Evolutionary conservation across 1,140 invertebrate species (phyloP), one percentile per base, ranked within the genome.

Genomic region (Elymnias hypermnestra): DNA sequence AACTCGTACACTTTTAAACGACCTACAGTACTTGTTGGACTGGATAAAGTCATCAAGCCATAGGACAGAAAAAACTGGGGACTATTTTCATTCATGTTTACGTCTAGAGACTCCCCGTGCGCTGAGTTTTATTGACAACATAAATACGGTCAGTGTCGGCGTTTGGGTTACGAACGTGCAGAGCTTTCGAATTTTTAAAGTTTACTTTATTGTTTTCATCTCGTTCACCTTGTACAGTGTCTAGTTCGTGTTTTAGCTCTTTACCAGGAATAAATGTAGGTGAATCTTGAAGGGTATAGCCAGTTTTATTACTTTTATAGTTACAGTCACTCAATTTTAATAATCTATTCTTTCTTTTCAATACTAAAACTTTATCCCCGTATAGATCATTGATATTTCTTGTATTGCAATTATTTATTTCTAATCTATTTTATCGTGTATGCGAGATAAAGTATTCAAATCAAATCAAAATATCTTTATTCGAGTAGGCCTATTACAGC

Each of bases 41-140:
- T 48, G 44, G 45, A 57, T 57, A 43, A 43, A 57, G 55, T 23
- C 44, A 53, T 57, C 50, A 53, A 53, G 41, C 25, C 31, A 35
- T n/a, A 29, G 23, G 51, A 44, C 47, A 49, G 42, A 55, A 65
- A 65, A 63, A 65, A 56, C 47, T 39, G 46, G 33, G 46, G 57
- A 61, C 66, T 77, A 71, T 77, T 70, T 70, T 59, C 65, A 75
- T 71, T 71, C 65, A 65, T 68, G 71, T 74, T 76, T 74, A 72
- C 70, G 57, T 64, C 54, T 54, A 56, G 50, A 64, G 69, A 69
- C 70, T 72, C 66, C 72, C 71, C 57, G 63, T 59, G 66, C 58
- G 59, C 57, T 58, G 47, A 61, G 60, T 67, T 73, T 74, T 78
- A 74, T 72, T 67, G 72, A 72, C 72, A 67, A 68, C 65, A 76